Conservation (phyloP, 2,888 invertebrate genomes). For the Coenonympha glycerion region DNA sequence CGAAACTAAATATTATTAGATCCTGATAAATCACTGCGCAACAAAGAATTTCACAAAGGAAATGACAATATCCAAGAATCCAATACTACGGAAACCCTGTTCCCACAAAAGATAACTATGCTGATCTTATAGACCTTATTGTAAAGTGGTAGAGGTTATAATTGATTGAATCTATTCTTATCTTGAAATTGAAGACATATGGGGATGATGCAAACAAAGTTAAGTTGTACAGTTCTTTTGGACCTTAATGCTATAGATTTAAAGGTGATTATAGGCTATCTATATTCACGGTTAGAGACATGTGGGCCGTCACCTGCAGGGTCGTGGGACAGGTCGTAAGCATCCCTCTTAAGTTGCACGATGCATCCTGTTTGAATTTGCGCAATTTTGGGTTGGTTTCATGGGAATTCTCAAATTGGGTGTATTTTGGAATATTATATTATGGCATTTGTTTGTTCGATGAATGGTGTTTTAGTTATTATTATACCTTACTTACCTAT, state of each 20-base stretch:
- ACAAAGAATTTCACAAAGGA: conserved; percentile 45
- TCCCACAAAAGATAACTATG: conserved; percentile 45
- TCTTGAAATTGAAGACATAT: background rate
- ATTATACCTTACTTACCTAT: too few species aligned
- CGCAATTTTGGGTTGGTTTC: conserved; percentile 15
- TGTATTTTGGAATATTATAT: conserved; percentile 9
- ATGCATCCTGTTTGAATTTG: conserved; percentile 53
- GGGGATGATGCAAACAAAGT: background rate
- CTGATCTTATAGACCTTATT: background rate
- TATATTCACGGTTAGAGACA: conserved; percentile 27
- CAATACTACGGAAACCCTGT: conserved; percentile 57
- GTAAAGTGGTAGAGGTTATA: background rate
- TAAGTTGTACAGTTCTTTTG: conserved; percentile 5
- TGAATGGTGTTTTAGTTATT: background rate
- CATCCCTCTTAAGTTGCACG: conserved; percentile 67
- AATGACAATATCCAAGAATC: conserved; percentile 56
- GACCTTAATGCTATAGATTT: conserved; percentile 11
- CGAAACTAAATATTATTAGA: conserved; percentile 31
- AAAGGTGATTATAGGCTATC: conserved; percentile 23
- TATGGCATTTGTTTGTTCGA: background rate
- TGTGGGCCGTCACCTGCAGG: conserved; percentile 61
- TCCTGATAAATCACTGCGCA: conserved; percentile 41
- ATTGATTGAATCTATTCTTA: background rate
- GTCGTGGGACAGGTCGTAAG: conserved; percentile 67
- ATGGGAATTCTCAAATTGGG: conserved; percentile 12